Conservation (phyloP, 2,113 vertebrate species). For the Pterocles gutturalis region DNA sequence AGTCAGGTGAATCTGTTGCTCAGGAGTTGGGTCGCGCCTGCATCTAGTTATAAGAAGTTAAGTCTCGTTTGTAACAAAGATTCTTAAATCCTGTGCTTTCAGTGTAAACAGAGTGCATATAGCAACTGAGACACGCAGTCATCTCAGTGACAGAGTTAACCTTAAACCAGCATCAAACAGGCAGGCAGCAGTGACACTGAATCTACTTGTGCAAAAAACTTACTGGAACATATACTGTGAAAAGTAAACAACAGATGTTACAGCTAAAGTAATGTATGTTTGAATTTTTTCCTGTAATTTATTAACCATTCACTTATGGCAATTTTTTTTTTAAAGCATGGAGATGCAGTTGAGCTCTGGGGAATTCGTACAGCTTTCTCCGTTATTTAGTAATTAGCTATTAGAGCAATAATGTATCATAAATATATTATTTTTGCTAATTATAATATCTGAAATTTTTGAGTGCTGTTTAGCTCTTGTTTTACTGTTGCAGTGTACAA, state of each 20-base stretch:
- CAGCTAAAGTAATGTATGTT: neutral
- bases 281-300: neutral
- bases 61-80: neutral
- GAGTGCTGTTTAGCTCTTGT: neutral
- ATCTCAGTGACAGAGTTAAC: neutral
- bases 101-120: neutral
- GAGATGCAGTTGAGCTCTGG: neutral
- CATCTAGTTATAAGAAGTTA: neutral
- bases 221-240: neutral
- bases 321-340: neutral
- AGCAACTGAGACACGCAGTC: fast-evolving
- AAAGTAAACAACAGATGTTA: neutral
- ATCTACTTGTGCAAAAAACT: neutral
- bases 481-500: neutral
- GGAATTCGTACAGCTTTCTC: neutral
- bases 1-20: neutral
- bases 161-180: neutral
- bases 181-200: neutral
- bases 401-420: neutral
- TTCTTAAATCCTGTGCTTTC: neutral
- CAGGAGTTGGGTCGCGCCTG: neutral
- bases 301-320: neutral
- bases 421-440: neutral
- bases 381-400: neutral
- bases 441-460: neutral